These are phyloP conservation scores for Zosterops pallidus DNA, from an alignment of 2,113 vertebrate genomes.

Conservation along the genomic window DNA sequence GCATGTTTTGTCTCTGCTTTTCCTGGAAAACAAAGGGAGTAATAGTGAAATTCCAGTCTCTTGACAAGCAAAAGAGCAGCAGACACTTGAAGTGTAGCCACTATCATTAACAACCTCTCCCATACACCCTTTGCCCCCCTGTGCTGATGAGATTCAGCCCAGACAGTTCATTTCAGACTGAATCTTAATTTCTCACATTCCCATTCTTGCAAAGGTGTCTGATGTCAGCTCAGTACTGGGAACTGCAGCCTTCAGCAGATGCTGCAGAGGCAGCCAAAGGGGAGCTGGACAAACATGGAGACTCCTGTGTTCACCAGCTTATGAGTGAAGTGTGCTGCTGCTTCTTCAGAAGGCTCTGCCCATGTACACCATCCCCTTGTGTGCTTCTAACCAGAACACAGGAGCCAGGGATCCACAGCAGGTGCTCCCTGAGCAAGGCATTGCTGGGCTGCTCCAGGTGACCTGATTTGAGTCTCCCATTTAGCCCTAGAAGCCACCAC, in stretches of 20 bases:
- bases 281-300: background rate
- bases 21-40: slow-evolving; percentile 73
- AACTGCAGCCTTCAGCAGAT: background rate
- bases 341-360: background rate
- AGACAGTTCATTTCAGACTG: background rate
- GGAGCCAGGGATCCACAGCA: background rate
- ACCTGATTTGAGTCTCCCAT: background rate
- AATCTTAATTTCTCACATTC: background rate
- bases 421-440: background rate
- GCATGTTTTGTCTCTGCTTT: slow-evolving; percentile 81
- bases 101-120: background rate
- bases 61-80: background rate
- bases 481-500: background rate
- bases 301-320: background rate
- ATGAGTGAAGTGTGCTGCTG: background rate
- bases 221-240: background rate
- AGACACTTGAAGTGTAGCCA: background rate
- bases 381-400: background rate
- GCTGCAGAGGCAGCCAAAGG: background rate
- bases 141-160: background rate
- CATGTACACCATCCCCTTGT: background rate
- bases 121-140: background rate
- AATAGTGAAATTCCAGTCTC: background rate
- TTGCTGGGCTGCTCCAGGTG: background rate
- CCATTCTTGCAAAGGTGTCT: background rate